phyloP scores from a whole-genome alignment of 2,888 invertebrate genomes.

The Pristionchus arcanus region DNA sequence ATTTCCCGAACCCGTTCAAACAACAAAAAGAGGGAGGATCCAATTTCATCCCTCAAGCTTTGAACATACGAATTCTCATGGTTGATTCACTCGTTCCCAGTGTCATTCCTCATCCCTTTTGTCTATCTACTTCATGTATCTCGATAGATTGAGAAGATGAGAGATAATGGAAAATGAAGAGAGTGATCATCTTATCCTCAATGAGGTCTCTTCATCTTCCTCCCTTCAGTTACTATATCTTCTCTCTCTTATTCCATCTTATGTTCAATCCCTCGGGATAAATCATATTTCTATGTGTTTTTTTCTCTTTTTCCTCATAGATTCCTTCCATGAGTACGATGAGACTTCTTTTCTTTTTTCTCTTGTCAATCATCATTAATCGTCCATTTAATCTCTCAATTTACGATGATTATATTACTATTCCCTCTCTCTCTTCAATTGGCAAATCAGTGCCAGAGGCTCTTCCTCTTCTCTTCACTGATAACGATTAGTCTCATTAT shows the following conservation, averaged over 20 bases:
- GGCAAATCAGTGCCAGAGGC: constrained; percentile 23
- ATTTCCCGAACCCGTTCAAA: constrained; percentile 37
- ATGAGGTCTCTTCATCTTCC: constrained; percentile 15
- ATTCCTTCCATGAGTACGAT: constrained; percentile 34
- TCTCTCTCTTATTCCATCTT: not conserved
- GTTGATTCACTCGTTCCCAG: constrained; percentile 18
- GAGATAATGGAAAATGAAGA: not conserved
- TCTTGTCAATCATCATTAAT: constrained; percentile 41
- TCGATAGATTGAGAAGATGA: not conserved
- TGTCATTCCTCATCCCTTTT: constrained; percentile 42
- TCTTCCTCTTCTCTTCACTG: not conserved
- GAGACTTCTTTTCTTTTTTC: not conserved
- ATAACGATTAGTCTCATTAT: constrained; percentile 36
- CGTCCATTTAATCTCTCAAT: not conserved
- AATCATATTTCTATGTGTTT: constrained; percentile 38
- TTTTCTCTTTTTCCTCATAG: not conserved
- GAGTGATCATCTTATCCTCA: constrained; percentile 13
- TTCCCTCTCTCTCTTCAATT: not conserved
- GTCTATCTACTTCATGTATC: not conserved
- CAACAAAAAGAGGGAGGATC: constrained; percentile 3
- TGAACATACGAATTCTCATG: not conserved
- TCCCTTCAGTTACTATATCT: constrained; percentile 18
- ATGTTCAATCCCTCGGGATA: constrained; percentile 15
- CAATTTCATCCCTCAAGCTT: not conserved
- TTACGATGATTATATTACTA: not conserved